phyloP scores from a whole-genome alignment of 2,888 invertebrate species.

The Drosophila neotestacea region DNA sequence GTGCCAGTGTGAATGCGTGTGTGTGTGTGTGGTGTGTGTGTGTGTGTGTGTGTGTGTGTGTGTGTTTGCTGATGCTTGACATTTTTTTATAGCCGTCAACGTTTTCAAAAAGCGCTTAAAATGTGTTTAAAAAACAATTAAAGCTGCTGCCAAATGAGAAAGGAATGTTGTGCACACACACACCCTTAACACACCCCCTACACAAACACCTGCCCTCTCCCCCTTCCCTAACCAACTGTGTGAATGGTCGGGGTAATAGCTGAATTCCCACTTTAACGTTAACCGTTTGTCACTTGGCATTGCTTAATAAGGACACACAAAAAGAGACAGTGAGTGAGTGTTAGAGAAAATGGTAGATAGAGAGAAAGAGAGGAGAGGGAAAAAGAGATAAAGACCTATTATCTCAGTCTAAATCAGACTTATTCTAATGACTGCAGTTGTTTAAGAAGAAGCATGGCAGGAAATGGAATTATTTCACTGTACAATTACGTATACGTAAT shows the following conservation, averaged over 20 bases:
- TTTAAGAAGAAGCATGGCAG: not conserved
- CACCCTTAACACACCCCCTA: not conserved
- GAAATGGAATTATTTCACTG: slow-evolving; percentile 24
- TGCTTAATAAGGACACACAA: slow-evolving; percentile 57
- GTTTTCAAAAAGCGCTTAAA: slow-evolving; percentile 57
- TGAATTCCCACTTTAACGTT: slow-evolving; percentile 40
- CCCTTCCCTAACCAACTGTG: not conserved
- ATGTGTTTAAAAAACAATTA: slow-evolving; percentile 79
- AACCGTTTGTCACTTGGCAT: slow-evolving; percentile 57
- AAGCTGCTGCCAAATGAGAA: slow-evolving; percentile 49
- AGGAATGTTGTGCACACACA: slow-evolving; percentile 27
- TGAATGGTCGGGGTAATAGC: slow-evolving; percentile 29
- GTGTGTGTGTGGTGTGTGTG: slow-evolving; percentile 38
- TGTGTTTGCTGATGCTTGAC: slow-evolving; percentile 60
- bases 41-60: slow-evolving; percentile 33
- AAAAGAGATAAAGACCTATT: not conserved
- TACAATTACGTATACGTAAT: slow-evolving; percentile 54
- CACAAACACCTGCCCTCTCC: not conserved
- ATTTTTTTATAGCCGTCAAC: slow-evolving; percentile 60
- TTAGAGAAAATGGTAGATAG: not conserved
- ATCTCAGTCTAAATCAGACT: slow-evolving; percentile 45
- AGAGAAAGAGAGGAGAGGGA: not conserved
- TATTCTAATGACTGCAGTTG: slow-evolving; percentile 31
- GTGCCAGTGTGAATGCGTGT: slow-evolving; percentile 19
- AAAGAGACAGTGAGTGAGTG: not conserved